Evolutionary conservation across 2,888 invertebrate genomes (phyloP).

Genomic region (Calliscelio sp.): DNA sequence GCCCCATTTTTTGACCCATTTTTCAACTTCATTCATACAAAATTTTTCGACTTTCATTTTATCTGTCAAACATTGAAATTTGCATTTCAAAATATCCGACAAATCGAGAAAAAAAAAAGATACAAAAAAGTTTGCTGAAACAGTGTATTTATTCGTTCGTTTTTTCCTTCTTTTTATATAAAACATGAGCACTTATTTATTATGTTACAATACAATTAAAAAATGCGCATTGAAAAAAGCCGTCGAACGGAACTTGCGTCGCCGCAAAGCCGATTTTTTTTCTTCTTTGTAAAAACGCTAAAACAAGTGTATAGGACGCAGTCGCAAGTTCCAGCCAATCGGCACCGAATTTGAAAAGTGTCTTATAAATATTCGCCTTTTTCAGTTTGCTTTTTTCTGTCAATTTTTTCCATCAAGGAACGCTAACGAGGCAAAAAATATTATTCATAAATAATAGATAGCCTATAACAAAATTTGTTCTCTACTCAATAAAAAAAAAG

Average conservation of each 20-base stretch:
- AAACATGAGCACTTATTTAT: constrained; percentile 63
- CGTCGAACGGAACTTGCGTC: constrained; percentile 8
- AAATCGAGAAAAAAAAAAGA: not conserved
- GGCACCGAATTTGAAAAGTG: no score
- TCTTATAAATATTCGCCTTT: not conserved
- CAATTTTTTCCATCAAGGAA: not conserved
- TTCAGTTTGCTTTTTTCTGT: not conserved
- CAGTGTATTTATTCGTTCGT: constrained; percentile 41
- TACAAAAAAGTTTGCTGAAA: constrained; percentile 16
- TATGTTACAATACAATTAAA: constrained; percentile 53
- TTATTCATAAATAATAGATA: constrained; percentile 15
- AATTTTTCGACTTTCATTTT: no score
- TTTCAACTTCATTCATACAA: no score
- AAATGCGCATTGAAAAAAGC: constrained; percentile 37
- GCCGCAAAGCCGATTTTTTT: no score
- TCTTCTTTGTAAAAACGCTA: not conserved
- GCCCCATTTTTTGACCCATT: no score
- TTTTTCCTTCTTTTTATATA: constrained; percentile 47
- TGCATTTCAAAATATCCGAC: not conserved
- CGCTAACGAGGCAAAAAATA: not conserved
- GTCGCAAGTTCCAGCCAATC: not conserved
- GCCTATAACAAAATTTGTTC: constrained; percentile 44
- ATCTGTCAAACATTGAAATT: no score
- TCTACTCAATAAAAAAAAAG: no score
- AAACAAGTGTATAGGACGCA: not conserved